Evolutionary conservation across 2,888 invertebrate species (phyloP).

Genomic region (Malthinus flaveolus): DNA sequence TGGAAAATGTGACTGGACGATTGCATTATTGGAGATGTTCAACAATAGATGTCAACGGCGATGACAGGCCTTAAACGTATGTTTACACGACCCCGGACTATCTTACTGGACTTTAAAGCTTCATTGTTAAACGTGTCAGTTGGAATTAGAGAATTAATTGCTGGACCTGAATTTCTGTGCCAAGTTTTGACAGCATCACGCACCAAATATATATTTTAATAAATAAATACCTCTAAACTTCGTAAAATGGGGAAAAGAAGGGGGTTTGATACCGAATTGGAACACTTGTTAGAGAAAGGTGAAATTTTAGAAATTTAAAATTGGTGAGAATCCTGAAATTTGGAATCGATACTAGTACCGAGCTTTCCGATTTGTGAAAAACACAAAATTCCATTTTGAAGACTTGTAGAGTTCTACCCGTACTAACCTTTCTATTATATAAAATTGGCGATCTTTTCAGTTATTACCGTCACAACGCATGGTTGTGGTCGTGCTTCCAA

Average conservation of each 20-base stretch:
- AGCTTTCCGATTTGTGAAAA: no score
- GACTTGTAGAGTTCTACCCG: no score
- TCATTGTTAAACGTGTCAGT: slow-evolving; percentile 44
- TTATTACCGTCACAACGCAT: no score
- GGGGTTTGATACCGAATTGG: no score
- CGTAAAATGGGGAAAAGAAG: slow-evolving; percentile 3
- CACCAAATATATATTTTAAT: slow-evolving; percentile 10
- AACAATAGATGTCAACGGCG: slow-evolving; percentile 46
- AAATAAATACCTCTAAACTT: slow-evolving; percentile 8
- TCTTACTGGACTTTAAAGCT: slow-evolving; percentile 43
- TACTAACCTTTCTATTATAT: no score
- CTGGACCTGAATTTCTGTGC: slow-evolving; percentile 30
- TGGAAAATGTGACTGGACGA: slow-evolving; percentile 29
- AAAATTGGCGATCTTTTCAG: no score
- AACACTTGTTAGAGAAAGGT: no score
- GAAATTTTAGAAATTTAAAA: no score
- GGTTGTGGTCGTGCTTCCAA: no score
- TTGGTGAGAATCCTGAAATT: no score
- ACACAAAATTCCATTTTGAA: no score
- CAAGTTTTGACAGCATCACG: slow-evolving; percentile 29
- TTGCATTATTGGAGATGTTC: slow-evolving; percentile 36
- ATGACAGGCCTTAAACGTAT: slow-evolving; percentile 48
- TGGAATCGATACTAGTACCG: no score
- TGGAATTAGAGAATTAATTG: slow-evolving; percentile 38
- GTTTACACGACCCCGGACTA: slow-evolving; percentile 45